Conservation (phyloP, 2,888 invertebrate genomes). For the Laothoe populi region DNA sequence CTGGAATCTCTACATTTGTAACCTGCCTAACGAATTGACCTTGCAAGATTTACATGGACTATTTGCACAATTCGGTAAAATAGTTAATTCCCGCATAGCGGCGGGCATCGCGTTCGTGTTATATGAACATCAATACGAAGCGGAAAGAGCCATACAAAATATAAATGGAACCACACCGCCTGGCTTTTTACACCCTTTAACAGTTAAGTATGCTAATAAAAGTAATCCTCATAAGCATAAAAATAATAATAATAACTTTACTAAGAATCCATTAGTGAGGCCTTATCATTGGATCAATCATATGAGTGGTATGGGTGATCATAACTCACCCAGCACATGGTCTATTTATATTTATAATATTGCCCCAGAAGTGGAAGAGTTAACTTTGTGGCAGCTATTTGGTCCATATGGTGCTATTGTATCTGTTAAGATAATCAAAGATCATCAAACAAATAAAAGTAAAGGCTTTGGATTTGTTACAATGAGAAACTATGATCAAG, state of each 20-base stretch:
- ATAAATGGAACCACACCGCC: slow-evolving; percentile 79
- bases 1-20: slow-evolving; percentile 84
- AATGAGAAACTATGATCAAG: slow-evolving; percentile 83
- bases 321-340: slow-evolving; percentile 81
- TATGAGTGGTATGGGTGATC: slow-evolving; percentile 79
- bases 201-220: slow-evolving; percentile 85
- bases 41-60: slow-evolving; percentile 83
- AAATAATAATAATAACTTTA: slow-evolving; percentile 80
- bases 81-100: slow-evolving; percentile 83
- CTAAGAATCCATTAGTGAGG: slow-evolving; percentile 76
- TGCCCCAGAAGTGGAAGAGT: slow-evolving; percentile 81
- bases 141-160: slow-evolving; percentile 80
- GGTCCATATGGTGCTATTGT: slow-evolving; percentile 85
- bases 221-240: slow-evolving; percentile 82
- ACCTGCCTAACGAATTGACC: slow-evolving; percentile 84
- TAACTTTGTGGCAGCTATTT: slow-evolving; percentile 82
- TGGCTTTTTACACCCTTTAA: slow-evolving; percentile 82
- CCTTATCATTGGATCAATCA: slow-evolving; percentile 82
- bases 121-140: slow-evolving; percentile 81
- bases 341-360: slow-evolving; percentile 84
- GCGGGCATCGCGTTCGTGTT: slow-evolving; percentile 83
- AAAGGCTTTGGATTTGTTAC: slow-evolving; percentile 84
- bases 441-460: slow-evolving; percentile 83
- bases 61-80: slow-evolving; percentile 84
- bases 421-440: slow-evolving; percentile 83